These are phyloP conservation scores for Aptenodytes patagonicus DNA, from an alignment of 2,113 vertebrate species.

Conservation along the genomic window DNA sequence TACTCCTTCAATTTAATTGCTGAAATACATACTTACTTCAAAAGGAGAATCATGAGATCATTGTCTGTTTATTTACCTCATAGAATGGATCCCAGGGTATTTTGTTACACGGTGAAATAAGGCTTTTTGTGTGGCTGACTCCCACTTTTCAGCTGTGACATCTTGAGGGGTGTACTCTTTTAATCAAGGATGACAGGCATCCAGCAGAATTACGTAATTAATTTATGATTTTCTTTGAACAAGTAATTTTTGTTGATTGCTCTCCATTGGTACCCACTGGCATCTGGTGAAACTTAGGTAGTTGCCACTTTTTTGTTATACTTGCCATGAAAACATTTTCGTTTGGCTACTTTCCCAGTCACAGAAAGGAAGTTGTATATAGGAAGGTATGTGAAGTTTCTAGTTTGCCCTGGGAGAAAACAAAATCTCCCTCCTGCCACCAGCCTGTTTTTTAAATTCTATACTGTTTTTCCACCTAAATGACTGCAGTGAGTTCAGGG, in stretches of 20 bases:
- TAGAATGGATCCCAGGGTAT: neutral
- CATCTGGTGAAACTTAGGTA: neutral
- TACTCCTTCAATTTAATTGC: neutral
- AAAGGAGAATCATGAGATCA: neutral
- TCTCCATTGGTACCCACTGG: neutral
- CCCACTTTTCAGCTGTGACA: neutral
- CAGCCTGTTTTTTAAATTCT: neutral
- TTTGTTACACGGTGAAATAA: neutral
- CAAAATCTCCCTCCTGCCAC: neutral
- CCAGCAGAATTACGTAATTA: neutral
- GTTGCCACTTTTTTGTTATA: neutral
- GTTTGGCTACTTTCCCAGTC: neutral
- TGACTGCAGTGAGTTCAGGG: neutral
- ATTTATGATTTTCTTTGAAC: neutral
- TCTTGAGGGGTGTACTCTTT: neutral
- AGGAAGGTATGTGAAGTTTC: neutral
- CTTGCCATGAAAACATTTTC: neutral
- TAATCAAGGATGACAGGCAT: neutral
- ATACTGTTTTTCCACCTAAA: neutral
- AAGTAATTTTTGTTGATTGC: neutral
- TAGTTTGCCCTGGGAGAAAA: neutral
- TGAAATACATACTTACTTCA: neutral
- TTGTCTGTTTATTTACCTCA: neutral
- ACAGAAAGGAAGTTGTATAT: neutral
- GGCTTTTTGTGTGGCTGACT: neutral